phyloP scores from a whole-genome alignment of 2,888 invertebrate species.

The Ditula angustiorana region DNA sequence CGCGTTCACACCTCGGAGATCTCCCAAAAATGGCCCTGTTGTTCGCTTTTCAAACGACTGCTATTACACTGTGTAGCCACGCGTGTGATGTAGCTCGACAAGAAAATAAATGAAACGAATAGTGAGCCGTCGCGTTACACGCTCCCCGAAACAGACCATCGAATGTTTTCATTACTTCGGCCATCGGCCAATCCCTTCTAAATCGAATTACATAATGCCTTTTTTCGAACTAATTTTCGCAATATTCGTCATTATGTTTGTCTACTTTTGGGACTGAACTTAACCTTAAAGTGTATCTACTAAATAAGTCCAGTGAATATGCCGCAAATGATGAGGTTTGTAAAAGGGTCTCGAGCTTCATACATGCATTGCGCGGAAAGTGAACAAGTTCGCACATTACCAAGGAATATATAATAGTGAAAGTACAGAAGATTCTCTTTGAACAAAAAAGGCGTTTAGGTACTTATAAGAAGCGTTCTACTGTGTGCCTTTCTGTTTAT shows the following conservation, averaged over 20 bases:
- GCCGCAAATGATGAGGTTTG: too few relatives aligned
- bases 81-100: constrained; percentile 35
- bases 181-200: constrained; percentile 8
- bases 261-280: neutral
- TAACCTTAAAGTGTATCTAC: neutral
- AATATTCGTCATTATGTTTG: neutral
- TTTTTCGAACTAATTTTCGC: constrained; percentile 1
- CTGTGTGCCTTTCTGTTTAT: too few relatives aligned
- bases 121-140: constrained; percentile 27
- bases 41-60: constrained; percentile 14
- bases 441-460: too few relatives aligned
- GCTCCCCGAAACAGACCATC: constrained; percentile 15
- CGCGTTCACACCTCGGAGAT: neutral
- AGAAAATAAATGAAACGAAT: constrained; percentile 36
- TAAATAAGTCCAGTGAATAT: neutral
- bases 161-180: constrained; percentile 30
- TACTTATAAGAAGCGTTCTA: too few relatives aligned
- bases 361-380: too few relatives aligned
- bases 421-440: too few relatives aligned
- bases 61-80: constrained; percentile 32
- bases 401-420: too few relatives aligned
- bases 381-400: too few relatives aligned
- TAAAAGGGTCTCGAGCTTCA: too few relatives aligned
- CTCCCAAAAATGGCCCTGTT: neutral
- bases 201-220: constrained; percentile 20